Evolutionary conservation across 2,888 invertebrate species (phyloP).

Genomic region (Rhimphoctona megacephalus): DNA sequence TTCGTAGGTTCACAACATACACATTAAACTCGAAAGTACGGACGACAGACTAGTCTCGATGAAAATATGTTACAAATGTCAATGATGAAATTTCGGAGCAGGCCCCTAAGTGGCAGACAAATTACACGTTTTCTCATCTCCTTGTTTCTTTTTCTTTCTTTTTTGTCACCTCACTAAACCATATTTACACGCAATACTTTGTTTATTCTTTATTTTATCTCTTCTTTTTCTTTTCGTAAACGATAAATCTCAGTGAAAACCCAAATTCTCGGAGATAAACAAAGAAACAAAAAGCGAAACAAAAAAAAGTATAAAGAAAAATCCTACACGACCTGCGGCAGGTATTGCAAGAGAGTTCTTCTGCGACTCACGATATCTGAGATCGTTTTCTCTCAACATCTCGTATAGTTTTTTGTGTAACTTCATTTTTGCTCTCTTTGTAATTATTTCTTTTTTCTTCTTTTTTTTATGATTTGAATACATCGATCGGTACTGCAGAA

Average conservation of each 20-base stretch:
- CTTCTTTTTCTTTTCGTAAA: constrained; percentile 51
- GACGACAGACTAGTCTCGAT: constrained; percentile 77
- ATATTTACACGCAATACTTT: constrained; percentile 70
- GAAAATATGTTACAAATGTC: constrained; percentile 79
- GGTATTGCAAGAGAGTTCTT: constrained; percentile 60
- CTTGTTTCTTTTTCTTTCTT: constrained; percentile 33
- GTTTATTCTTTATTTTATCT: constrained; percentile 6
- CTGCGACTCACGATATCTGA: constrained; percentile 14
- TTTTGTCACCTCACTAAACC: constrained; percentile 25
- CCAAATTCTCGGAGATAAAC: constrained; percentile 22
- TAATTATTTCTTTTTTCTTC: neutral
- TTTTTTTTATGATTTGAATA: constrained; percentile 31
- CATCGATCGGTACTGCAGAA: constrained; percentile 52
- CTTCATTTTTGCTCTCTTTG: neutral
- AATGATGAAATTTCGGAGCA: constrained; percentile 74
- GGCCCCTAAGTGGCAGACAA: constrained; percentile 71
- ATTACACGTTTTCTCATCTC: constrained; percentile 66
- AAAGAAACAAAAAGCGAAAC: constrained; percentile 37
- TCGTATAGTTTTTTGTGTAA: neutral
- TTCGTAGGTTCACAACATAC: constrained; percentile 71
- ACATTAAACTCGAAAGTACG: constrained; percentile 73
- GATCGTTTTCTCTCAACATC: constrained; percentile 54
- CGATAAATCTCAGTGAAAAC: constrained; percentile 52
- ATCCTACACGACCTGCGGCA: constrained; percentile 71
- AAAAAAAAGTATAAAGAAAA: constrained; percentile 22